Evolutionary conservation across 2,113 vertebrate genomes (phyloP), one percentile per base, ranked within the genome.

Genomic region (Petrocephalus zakoni): DNA sequence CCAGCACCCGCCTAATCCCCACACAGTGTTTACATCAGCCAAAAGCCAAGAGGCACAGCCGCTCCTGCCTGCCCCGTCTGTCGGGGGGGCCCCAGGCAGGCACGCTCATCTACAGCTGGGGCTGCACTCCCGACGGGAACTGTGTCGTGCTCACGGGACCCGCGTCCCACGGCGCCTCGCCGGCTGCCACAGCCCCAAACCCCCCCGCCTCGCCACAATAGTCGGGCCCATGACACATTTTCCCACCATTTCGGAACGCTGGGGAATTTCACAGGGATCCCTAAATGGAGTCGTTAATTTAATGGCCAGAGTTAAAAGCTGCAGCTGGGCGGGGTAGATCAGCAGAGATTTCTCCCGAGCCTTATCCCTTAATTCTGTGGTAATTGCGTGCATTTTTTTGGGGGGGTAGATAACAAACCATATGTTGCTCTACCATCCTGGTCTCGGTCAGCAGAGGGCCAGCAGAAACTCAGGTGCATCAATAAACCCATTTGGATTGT

Each of bases 231-330:
- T 90, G 88, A 9, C 82, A 89, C 90, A 89, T 88, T 93, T 94
- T 92, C 90, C 90, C 93, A 93, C 91, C 42, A 58, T 91, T 92
- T 92, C n/a, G 0, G 46, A 91, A 89, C 89, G 55, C 88, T 91
- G 88, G 90, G 90, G 91, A 92, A 88, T 91, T 91, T 90, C 91
- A 90, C 89, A 90, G 34, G 86, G 89, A 91, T 90, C 92, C 53
- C 85, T 89, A 90, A 93, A 87, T 88, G 61, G 55, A 90, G 91
- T 34, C 61, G 88, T 90, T 87, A 75, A 90, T 91, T 93, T 94
- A 94, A 94, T 91, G 91, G 91, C 90, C 85, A 86, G 89, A 52
- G 90, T 92, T 93, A 91, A 91, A 93, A 92, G 93, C 88, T 53
- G 19, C 93, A 93, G 93, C 92, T 92, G 93, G 85, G 89, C 2